Percentiles rank a stretch among this genome's conserved stretches.
Evolutionary conservation across 2,888 invertebrate genomes (phyloP).

Genomic region (Boloria selene): DNA sequence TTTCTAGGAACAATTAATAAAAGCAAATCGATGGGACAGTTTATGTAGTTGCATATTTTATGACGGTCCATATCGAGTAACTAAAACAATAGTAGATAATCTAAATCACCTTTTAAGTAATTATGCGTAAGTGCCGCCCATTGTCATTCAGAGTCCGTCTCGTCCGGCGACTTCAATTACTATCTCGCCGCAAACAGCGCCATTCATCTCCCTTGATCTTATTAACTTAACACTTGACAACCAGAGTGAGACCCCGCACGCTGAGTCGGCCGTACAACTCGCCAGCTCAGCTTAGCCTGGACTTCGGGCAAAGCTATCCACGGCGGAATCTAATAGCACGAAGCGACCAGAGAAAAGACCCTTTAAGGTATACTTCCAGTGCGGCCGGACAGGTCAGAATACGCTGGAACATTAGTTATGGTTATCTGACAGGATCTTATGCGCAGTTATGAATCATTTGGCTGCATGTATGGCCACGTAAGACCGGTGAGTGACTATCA

Average conservation of each 20-base stretch:
- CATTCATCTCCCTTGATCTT: slow-evolving; percentile 25
- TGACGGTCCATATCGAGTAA: too few relatives aligned
- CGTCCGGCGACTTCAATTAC: slow-evolving; percentile 21
- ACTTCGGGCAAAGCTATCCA: neutral
- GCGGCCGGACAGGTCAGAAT: neutral
- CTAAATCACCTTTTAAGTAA: slow-evolving; percentile 15
- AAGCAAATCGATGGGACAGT: too few relatives aligned
- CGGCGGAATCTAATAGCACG: neutral
- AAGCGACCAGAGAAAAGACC: neutral
- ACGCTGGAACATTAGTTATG: neutral
- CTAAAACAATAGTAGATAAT: slow-evolving; percentile 3
- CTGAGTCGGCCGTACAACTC: neutral
- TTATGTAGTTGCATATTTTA: too few relatives aligned
- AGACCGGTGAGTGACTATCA: slow-evolving; percentile 7
- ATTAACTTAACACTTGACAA: slow-evolving; percentile 25
- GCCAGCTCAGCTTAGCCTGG: neutral
- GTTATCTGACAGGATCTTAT: neutral
- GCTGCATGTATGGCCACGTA: slow-evolving; percentile 5
- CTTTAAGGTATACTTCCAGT: neutral
- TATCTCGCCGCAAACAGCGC: slow-evolving; percentile 12
- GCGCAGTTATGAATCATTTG: neutral
- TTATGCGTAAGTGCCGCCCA: slow-evolving; percentile 6
- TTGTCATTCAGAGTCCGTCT: slow-evolving; percentile 23
- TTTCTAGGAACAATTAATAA: too few relatives aligned
- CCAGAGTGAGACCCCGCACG: neutral